phyloP scores from a whole-genome alignment of 2,888 invertebrate genomes.

The Meta bourneti region DNA sequence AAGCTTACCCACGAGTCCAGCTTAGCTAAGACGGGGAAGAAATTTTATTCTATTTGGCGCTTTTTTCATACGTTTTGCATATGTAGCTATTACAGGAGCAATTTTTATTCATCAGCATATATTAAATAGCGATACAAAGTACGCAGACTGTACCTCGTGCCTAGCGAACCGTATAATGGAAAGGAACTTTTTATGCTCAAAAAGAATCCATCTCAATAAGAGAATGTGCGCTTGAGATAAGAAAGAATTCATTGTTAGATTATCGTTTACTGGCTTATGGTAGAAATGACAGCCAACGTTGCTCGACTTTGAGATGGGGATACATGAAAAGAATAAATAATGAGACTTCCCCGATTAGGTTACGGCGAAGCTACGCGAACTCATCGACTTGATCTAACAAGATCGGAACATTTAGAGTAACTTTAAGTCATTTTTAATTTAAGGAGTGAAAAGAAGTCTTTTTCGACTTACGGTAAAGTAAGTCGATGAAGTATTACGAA shows the following conservation, averaged over 20 bases:
- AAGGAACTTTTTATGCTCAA: not conserved
- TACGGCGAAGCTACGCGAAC: not conserved
- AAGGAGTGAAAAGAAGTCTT: not conserved
- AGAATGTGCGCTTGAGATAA: slow-evolving; percentile 10
- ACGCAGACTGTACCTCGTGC: not conserved
- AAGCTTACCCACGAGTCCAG: not conserved
- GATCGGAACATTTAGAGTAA: not conserved
- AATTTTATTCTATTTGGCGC: not conserved
- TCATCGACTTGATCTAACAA: not conserved
- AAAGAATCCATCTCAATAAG: slow-evolving; percentile 31
- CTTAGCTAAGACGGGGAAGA: not conserved
- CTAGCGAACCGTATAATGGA: slow-evolving; percentile 20
- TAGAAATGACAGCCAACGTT: slow-evolving; percentile 7
- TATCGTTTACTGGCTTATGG: slow-evolving; percentile 19
- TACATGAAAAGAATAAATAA: slow-evolving; percentile 21
- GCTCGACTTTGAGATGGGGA: slow-evolving; percentile 6
- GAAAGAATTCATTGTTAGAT: slow-evolving; percentile 22
- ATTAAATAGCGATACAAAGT: slow-evolving; percentile 27
- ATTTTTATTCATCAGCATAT: slow-evolving; percentile 38
- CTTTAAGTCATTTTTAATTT: not conserved
- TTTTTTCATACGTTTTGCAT: not conserved
- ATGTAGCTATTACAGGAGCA: slow-evolving; percentile 5
- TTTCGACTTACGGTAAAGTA: not conserved
- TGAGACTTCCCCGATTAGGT: not conserved
- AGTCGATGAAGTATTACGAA: not conserved